Conservation (phyloP, 2,888 invertebrate species). For the Zaprionus lineosus region DNA sequence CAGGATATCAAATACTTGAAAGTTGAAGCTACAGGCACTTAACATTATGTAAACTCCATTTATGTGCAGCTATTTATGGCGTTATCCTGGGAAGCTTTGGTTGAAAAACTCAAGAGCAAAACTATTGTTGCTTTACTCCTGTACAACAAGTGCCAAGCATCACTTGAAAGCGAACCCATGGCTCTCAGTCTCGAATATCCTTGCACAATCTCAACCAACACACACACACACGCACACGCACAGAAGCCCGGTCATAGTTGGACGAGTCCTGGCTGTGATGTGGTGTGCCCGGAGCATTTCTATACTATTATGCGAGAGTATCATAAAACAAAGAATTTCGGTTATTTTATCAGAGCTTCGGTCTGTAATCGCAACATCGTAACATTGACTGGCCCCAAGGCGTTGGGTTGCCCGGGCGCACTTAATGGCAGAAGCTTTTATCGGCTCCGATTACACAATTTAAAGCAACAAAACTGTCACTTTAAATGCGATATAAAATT, state of each 20-base stretch:
- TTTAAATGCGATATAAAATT: constrained; percentile 65
- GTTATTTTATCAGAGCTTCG: constrained; percentile 40
- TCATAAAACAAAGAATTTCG: constrained; percentile 50
- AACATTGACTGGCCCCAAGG: constrained; percentile 7
- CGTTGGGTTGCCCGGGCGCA: constrained; percentile 23
- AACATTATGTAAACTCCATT: too few species aligned
- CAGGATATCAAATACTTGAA: too few species aligned
- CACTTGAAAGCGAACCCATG: constrained; percentile 20
- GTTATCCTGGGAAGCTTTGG: too few species aligned
- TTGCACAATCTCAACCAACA: neutral
- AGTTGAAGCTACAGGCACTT: too few species aligned
- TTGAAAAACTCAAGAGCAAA: neutral
- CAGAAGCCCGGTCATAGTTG: too few species aligned
- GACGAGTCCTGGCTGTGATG: neutral
- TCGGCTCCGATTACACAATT: constrained; percentile 73
- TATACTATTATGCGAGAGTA: constrained; percentile 33
- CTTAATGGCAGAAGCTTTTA: constrained; percentile 69
- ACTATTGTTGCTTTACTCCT: neutral
- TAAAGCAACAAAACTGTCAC: constrained; percentile 72
- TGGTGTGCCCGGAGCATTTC: constrained; percentile 8
- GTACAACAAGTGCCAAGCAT: constrained; percentile 26
- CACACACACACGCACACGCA: too few species aligned
- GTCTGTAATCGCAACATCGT: neutral
- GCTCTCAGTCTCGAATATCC: neutral
- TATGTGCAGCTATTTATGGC: too few species aligned